A percentile compares a stretch with the other conserved stretches of the same genome.
These are phyloP conservation scores for Pseudorhiza aurosa DNA, from an alignment of 30 jellyfish, hydroid and myxozoan species.

Conservation along the genomic window DNA sequence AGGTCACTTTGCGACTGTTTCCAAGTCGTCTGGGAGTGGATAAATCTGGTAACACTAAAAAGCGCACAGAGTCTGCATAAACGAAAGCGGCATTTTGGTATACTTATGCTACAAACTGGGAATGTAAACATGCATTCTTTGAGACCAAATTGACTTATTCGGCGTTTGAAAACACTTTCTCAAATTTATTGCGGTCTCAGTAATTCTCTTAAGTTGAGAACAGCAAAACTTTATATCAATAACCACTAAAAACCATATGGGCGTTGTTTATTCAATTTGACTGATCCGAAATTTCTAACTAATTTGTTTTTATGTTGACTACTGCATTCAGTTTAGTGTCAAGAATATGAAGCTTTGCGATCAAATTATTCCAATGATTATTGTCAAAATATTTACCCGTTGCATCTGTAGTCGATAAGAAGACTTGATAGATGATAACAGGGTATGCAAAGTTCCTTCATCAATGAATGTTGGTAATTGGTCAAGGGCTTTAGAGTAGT, in stretches of 20 bases:
- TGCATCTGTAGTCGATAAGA: no score
- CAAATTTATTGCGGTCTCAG: neutral
- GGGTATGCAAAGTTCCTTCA: no score
- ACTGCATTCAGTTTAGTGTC: neutral
- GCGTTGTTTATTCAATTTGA: constrained; percentile 2
- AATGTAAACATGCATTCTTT: neutral
- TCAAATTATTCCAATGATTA: no score
- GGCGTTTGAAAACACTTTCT: neutral
- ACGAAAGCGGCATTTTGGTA: neutral
- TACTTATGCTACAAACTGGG: neutral
- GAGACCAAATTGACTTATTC: neutral
- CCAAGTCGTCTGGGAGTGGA: no score
- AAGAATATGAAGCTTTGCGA: neutral
- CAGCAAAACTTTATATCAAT: neutral
- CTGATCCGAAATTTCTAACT: neutral
- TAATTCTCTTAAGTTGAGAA: neutral
- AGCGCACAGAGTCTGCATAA: no score
- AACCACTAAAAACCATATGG: neutral
- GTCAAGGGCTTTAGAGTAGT: no score
- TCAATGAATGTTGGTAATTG: no score
- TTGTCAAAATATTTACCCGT: no score
- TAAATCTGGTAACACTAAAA: no score
- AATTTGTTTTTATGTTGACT: neutral
- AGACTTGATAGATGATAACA: no score
- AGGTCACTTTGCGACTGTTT: no score